These are phyloP conservation scores for Chydorus sphaericus DNA, from an alignment of 2,888 invertebrate species.

Conservation along the genomic window DNA sequence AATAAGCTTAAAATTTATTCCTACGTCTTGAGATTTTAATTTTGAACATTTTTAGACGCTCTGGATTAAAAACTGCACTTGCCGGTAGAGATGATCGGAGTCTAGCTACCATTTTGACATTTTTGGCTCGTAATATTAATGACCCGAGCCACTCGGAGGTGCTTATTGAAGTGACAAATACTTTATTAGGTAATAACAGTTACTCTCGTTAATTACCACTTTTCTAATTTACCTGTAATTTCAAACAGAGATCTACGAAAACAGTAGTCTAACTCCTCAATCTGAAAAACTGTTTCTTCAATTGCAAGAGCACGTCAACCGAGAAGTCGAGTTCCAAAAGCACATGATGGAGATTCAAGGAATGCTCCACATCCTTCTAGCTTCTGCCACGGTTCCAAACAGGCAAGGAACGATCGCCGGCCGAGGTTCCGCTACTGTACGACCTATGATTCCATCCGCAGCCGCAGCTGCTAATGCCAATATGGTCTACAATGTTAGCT, in stretches of 20 bases:
- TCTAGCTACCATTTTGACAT: conserved; percentile 51
- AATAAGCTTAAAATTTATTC: not conserved
- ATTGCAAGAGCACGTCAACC: conserved; percentile 43
- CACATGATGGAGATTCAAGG: conserved; percentile 29
- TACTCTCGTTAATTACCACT: not conserved
- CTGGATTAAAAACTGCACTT: conserved; percentile 59
- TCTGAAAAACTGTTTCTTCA: conserved; percentile 44
- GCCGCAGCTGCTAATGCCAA: conserved; percentile 7
- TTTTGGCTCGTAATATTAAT: conserved; percentile 55
- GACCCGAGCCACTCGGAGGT: conserved; percentile 57
- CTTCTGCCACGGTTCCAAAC: not conserved
- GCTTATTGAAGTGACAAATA: conserved; percentile 55
- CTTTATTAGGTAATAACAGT: conserved; percentile 42
- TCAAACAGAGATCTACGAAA: conserved; percentile 24
- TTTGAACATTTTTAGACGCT: conserved; percentile 36
- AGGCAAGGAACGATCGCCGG: not conserved
- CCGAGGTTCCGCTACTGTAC: not conserved
- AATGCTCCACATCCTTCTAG: conserved; percentile 26
- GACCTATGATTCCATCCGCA: conserved; percentile 9
- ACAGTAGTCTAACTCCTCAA: conserved; percentile 39
- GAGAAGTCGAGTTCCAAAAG: conserved; percentile 39
- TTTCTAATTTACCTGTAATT: conserved; percentile 7
- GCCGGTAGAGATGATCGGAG: conserved; percentile 51
- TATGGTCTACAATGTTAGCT: conserved; percentile 3
- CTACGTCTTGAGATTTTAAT: conserved; percentile 2